Evolutionary conservation across 2,113 vertebrate species (phyloP).

Genomic region (Pterocles gutturalis): DNA sequence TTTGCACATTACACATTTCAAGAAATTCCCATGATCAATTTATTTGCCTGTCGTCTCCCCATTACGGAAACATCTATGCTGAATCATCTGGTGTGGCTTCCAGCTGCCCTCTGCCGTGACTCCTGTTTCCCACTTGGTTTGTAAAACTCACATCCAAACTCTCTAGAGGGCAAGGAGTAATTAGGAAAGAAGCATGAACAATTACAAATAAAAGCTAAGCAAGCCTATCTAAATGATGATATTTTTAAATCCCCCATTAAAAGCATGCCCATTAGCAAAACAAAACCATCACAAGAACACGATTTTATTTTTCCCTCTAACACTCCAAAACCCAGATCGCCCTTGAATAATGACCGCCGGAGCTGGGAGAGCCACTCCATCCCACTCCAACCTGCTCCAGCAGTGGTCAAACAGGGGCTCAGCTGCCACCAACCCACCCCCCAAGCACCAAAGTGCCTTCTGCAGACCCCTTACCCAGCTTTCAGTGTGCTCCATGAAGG

Average conservation of each 20-base stretch:
- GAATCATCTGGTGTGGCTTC: not conserved
- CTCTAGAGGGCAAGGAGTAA: not conserved
- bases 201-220: not conserved
- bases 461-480: not conserved
- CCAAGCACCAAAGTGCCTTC: fast-evolving
- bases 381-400: not conserved
- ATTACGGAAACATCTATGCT: not conserved
- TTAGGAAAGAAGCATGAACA: not conserved
- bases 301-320: not conserved
- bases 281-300: fast-evolving
- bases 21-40: not conserved
- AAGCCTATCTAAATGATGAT: fast-evolving
- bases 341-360: not conserved
- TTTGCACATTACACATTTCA: not conserved
- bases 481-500: not conserved
- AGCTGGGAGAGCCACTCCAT: not conserved
- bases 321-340: not conserved
- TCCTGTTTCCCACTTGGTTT: not conserved
- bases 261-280: fast-evolving
- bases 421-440: fast-evolving
- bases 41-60: not conserved
- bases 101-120: not conserved
- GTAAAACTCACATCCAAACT: not conserved
- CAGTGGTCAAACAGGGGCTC: fast-evolving
- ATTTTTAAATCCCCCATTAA: not conserved